Evolutionary conservation across 2,113 vertebrate species (phyloP), one percentile per base, ranked within the genome.

Genomic region (Onychostoma macrolepis): DNA sequence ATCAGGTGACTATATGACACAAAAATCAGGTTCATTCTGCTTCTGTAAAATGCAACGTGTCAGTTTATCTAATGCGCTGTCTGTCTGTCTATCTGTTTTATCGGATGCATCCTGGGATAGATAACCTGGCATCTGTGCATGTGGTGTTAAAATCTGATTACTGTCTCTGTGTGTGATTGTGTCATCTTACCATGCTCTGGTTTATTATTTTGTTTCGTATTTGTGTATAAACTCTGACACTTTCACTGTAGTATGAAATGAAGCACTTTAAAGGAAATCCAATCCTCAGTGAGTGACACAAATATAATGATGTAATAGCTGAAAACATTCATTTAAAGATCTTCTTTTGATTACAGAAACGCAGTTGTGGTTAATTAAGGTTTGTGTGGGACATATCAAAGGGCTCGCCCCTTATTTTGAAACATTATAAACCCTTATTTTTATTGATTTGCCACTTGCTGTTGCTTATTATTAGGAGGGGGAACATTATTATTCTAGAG

Each of bases 171-270:
- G 53, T 56, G 53, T 56, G 72, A 33, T n/a, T 26, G 71, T 74
- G 71, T 74, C 71, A 13, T 74, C 10, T 74, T 43, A n/a, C 4
- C 17, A 11, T 24, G 72, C 24, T 45, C 72, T 0, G 41, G 6
- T 81, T 10, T 65, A 45, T 65, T 65, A 65, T 65, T 81, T 26
- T 8, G 58, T 45, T 81, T 81, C 36, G 3, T 61, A 56, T 33
- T 56, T 61, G 33, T 80, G 30, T 38, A 30, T 81, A 21, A 81
- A 65, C n/a, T 80, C 33, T 65, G 56, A 81, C 79, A 65, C n/a
- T 65, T 81, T 81, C n/a, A 65, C 58, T 45, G 58, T 63, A 1
- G 58, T 17, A 28, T 63, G 56, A 63, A 80, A 80, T 80, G 3
- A 81, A 81, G 7, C 15, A 26, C 58, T 61, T 61, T n/a, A 61